Evolutionary conservation across 2,888 invertebrate species (phyloP), one percentile per base, ranked within the genome.

Genomic region (Imbricaverruca yamaguchii): DNA sequence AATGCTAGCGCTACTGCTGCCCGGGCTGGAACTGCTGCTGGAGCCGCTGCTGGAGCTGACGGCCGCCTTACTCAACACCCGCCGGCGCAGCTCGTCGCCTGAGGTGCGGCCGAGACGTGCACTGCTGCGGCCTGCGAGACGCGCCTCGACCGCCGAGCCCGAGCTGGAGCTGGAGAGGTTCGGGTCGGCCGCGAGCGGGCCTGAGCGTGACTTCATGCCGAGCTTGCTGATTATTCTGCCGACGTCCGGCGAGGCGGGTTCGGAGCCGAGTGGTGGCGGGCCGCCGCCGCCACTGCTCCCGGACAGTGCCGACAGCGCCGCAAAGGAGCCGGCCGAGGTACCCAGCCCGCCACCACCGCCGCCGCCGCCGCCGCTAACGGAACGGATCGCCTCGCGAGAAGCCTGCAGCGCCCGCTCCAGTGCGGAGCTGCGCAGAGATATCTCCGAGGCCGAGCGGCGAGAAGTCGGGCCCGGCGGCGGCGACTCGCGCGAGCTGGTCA

Each of bases 361-460:
- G 57, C 39, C 69, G 65, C 65, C 65, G n/a, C 23, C 23, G 23
- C 65, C 21, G 9, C 53, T 74, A 7, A 74, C 53, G 0, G 74
- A 53, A 18, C 74, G 39, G 53, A 74, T 74, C 21, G 74, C 74
- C 74, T 74, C 53, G 74, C 74, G 74, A 9, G 74, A 74, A 7
- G 74, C 74, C 78, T 78, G 57, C 3, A 56, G 78, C 23, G 78
- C 78, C 23, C 56, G 57, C 56, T 57, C 57, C 78, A 78, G 78
- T 23, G 56, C 78, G 57, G 78, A 78, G 78, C 57, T 57, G 78
- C 78, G 78, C 78, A 78, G 56, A 0, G 78, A 78, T n/a, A 56
- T 23, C 78, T 74, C 74, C 15, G 74, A 74, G 6, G 74, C 74
- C 53, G 53, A 74, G 39, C 39, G 39, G 39, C 39, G 39, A 39